phyloP scores from a whole-genome alignment of 1,140 invertebrate genomes.

The Cotesia glomerata region DNA sequence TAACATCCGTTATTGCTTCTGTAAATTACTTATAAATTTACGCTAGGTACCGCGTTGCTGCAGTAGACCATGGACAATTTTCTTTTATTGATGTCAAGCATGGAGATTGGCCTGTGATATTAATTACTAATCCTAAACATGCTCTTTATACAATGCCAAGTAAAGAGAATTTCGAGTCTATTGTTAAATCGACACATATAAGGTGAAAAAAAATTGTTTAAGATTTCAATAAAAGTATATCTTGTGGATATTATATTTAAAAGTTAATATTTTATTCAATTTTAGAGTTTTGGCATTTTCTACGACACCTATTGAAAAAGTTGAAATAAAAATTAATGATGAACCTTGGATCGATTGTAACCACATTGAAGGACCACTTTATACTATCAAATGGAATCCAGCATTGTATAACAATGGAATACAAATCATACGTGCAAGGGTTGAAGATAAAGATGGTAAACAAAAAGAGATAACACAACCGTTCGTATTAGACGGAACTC shows the following conservation, averaged over 20 bases:
- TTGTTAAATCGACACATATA: conserved; percentile 79
- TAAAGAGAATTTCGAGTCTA: conserved; percentile 75
- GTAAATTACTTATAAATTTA: not conserved
- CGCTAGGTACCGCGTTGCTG: conserved; percentile 76
- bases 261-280: conserved; percentile 32
- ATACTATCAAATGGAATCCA: conserved; percentile 75
- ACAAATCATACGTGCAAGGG: conserved; percentile 72
- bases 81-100: conserved; percentile 85
- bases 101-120: conserved; percentile 79
- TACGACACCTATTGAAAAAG: conserved; percentile 66
- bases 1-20: not conserved
- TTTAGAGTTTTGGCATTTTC: conserved; percentile 78
- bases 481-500: conserved; percentile 79
- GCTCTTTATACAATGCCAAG: conserved; percentile 74
- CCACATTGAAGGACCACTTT: conserved; percentile 73
- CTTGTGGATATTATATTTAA: not conserved
- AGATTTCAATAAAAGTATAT: not conserved
- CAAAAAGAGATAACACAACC: conserved; percentile 68
- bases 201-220: conserved; percentile 60
- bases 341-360: conserved; percentile 69
- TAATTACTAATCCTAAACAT: conserved; percentile 91
- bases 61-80: conserved; percentile 88
- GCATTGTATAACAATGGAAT: conserved; percentile 69
- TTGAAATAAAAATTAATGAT: conserved; percentile 73
- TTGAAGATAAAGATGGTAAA: conserved; percentile 69